Percentiles rank a stretch among this genome's conserved stretches.
phyloP scores from a whole-genome alignment of 2,113 vertebrate species.

The Oreochromis spilurus region DNA sequence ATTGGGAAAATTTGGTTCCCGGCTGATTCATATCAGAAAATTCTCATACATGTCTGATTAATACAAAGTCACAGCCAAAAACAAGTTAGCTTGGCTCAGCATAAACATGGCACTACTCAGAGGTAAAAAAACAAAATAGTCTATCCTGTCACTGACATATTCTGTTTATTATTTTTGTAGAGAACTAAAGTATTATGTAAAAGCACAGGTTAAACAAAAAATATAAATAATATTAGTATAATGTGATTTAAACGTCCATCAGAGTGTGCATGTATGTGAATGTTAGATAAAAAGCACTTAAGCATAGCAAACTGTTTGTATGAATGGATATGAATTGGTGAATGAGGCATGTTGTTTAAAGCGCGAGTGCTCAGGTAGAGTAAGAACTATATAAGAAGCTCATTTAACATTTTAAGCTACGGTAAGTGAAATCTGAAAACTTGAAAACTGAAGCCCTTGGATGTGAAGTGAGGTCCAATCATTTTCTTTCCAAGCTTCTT shows the following conservation, averaged over 20 bases:
- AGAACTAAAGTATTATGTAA: not conserved
- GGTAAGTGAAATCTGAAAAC: not conserved
- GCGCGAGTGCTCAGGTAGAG: not conserved
- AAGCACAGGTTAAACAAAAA: not conserved
- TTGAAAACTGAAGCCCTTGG: not conserved
- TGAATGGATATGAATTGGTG: not conserved
- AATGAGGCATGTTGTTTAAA: not conserved
- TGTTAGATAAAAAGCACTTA: not conserved
- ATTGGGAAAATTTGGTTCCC: no score
- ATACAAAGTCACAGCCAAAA: not conserved
- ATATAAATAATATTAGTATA: not conserved
- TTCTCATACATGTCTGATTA: not conserved
- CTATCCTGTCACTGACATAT: not conserved
- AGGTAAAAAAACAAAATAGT: not conserved
- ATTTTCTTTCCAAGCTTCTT: not conserved
- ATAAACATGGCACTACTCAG: not conserved
- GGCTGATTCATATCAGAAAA: not conserved
- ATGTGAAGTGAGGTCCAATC: not conserved
- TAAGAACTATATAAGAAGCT: not conserved
- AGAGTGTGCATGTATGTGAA: not conserved
- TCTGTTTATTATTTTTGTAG: not conserved
- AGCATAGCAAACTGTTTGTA: not conserved
- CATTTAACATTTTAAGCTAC: not conserved
- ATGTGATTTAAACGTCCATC: rapidly evolving
- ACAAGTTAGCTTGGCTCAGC: not conserved